Percentiles rank a stretch among this genome's conserved stretches.
phyloP scores from a whole-genome alignment of 2,113 vertebrate genomes.

The Acrocephalus kingi region DNA sequence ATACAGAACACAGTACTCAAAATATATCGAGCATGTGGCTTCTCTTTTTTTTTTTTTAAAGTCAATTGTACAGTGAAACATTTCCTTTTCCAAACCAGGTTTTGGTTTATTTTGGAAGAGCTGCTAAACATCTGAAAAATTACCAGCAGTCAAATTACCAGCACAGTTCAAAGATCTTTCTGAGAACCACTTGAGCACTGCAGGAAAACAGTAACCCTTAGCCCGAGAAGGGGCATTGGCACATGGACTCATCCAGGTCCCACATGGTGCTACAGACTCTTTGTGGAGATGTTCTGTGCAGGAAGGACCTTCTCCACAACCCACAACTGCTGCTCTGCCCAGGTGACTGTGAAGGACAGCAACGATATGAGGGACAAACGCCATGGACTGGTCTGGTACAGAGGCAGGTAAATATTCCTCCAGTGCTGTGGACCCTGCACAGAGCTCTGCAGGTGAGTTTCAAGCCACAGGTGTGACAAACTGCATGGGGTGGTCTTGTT shows the following conservation, averaged over 20 bases:
- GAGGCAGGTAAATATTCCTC: background rate
- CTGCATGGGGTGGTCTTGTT: background rate
- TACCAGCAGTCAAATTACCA: background rate
- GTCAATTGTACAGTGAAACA: constrained; percentile 15
- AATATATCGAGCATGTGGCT: constrained; percentile 69
- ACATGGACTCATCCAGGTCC: background rate
- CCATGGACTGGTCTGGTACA: accelerated
- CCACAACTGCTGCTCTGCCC: background rate
- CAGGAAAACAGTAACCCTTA: background rate
- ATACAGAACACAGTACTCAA: constrained; percentile 77
- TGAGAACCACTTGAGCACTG: background rate
- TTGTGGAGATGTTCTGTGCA: background rate
- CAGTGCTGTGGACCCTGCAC: background rate
- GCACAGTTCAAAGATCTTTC: constrained; percentile 51
- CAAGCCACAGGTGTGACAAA: background rate
- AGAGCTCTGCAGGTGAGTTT: background rate
- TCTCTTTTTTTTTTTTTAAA: constrained; percentile 15
- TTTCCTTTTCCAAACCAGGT: constrained; percentile 34
- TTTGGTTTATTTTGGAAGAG: constrained; percentile 46
- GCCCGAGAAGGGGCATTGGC: background rate
- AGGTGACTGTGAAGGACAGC: background rate
- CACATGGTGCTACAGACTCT: background rate
- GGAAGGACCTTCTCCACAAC: background rate
- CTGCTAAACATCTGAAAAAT: background rate
- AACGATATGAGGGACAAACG: background rate